These are phyloP conservation scores for Troides aeacus DNA, from an alignment of 2,888 invertebrate genomes.

Conservation along the genomic window DNA sequence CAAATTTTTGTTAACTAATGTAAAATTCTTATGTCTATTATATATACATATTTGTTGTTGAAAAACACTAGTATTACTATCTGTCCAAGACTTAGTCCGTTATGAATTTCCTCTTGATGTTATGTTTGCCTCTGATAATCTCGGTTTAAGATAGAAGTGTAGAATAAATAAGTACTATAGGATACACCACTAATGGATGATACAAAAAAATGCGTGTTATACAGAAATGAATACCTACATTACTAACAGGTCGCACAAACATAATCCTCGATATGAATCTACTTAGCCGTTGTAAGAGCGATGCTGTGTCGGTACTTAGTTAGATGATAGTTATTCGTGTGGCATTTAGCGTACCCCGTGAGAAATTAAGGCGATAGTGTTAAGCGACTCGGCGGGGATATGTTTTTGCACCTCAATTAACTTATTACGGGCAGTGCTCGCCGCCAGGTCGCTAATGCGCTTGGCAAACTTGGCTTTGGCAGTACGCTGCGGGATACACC, in stretches of 20 bases:
- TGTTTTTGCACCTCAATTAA: conserved; percentile 78
- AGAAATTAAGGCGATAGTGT: conserved; percentile 53
- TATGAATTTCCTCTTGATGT: background rate
- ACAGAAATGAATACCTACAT: background rate
- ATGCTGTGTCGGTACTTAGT: conserved; percentile 30
- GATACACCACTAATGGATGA: background rate
- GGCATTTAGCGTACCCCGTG: conserved; percentile 47
- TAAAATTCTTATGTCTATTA: too few species aligned
- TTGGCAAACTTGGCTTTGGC: conserved; percentile 35
- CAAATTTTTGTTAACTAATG: too few species aligned
- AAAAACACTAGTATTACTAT: background rate
- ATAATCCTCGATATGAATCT: conserved; percentile 22
- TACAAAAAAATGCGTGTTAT: background rate
- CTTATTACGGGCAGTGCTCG: conserved; percentile 63
- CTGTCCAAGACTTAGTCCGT: background rate
- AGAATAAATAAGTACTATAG: background rate
- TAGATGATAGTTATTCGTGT: conserved; percentile 36
- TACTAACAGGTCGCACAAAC: conserved; percentile 20
- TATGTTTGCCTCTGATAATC: background rate
- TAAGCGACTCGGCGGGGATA: conserved; percentile 50
- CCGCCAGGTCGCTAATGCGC: conserved; percentile 50
- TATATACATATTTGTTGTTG: too few species aligned
- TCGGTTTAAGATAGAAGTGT: background rate
- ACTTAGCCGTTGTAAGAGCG: conserved; percentile 21
- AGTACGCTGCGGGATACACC: conserved; percentile 15